These are phyloP conservation scores for Atta cephalotes DNA, from an alignment of 1,140 invertebrate genomes.

Conservation along the genomic window DNA sequence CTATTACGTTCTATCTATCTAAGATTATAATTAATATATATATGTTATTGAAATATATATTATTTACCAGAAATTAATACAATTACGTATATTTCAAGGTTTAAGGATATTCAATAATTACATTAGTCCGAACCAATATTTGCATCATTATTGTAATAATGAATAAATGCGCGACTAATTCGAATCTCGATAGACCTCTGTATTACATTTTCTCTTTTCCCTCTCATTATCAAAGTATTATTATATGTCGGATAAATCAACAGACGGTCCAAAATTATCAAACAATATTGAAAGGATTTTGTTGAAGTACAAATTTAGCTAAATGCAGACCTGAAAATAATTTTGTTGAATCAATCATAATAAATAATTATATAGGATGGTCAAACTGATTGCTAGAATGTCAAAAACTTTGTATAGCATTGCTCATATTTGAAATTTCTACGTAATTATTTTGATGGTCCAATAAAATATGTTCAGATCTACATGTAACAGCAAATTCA, in stretches of 20 bases:
- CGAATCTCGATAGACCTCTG: constrained; percentile 18
- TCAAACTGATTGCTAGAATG: no score
- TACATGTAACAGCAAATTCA: no score
- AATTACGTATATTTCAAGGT: neutral
- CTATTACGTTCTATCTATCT: no score
- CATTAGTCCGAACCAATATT: neutral
- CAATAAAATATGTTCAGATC: no score
- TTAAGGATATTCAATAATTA: constrained; percentile 15
- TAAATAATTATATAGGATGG: no score
- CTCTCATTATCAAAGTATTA: neutral
- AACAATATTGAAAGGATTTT: no score
- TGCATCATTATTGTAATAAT: constrained; percentile 1
- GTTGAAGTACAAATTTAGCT: no score
- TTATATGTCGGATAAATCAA: neutral
- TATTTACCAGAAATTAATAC: neutral
- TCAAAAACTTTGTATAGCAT: no score
- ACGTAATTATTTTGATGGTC: no score
- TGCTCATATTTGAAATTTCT: no score
- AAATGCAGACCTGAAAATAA: no score
- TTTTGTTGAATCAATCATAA: no score
- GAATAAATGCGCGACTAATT: constrained; percentile 17
- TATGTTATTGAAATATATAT: neutral
- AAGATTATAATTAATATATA: neutral
- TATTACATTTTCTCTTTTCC: neutral
- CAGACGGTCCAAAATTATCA: neutral